phyloP scores from a whole-genome alignment of 2,797 vertebrate genomes.

The Anisognathus igniventris region DNA sequence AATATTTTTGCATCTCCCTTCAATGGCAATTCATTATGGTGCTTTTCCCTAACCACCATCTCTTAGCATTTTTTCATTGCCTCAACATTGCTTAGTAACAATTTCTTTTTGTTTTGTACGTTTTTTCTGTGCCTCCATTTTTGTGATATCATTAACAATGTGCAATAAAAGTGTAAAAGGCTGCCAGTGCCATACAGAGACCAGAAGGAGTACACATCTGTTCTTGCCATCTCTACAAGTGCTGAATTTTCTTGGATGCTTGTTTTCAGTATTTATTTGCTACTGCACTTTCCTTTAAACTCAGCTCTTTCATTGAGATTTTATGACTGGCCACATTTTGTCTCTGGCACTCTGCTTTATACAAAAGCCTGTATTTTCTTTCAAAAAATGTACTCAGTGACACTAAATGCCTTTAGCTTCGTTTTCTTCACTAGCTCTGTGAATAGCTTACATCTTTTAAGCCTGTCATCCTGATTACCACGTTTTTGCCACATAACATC shows the following conservation, averaged over 20 bases:
- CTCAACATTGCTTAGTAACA: neutral
- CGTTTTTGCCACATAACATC: neutral
- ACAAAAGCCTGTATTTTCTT: neutral
- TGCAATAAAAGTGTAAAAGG: neutral
- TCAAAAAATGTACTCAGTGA: neutral
- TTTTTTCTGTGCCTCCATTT: neutral
- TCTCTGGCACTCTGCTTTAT: neutral
- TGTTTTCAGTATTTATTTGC: conserved; percentile 8
- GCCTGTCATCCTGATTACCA: neutral
- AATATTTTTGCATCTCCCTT: neutral
- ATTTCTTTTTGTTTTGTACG: neutral
- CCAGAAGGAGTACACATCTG: neutral
- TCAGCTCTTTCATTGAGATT: neutral
- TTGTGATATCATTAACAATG: neutral
- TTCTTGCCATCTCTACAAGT: neutral
- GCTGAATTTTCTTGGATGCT: neutral
- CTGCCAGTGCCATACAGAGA: neutral
- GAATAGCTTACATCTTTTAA: conserved; percentile 40
- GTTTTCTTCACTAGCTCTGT: neutral
- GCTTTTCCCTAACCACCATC: neutral
- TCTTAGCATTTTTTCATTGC: neutral
- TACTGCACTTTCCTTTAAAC: neutral
- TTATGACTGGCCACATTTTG: neutral
- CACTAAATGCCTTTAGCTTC: neutral
- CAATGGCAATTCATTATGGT: neutral